These are phyloP conservation scores for Drosophila athabasca DNA, from an alignment of 1,140 invertebrate species.

Conservation along the genomic window DNA sequence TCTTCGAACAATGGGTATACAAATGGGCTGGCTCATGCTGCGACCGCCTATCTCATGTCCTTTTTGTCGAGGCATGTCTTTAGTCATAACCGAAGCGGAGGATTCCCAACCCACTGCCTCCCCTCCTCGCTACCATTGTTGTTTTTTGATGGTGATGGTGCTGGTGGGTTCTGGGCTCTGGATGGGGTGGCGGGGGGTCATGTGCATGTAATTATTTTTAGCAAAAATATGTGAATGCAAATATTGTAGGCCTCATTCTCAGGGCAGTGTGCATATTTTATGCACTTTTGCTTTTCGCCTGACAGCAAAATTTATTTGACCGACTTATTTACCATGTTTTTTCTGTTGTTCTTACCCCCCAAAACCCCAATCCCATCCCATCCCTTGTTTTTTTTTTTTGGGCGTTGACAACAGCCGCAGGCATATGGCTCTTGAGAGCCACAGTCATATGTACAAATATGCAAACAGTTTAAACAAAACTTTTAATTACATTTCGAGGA, in stretches of 20 bases:
- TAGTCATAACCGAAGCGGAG: slow-evolving; percentile 63
- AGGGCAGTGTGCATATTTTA: slow-evolving; percentile 57
- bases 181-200: slow-evolving; percentile 43
- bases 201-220: slow-evolving; percentile 79
- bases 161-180: not conserved
- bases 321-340: slow-evolving; percentile 50
- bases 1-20: not conserved
- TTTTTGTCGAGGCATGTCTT: slow-evolving; percentile 55
- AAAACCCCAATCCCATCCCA: too few species aligned
- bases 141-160: too few species aligned
- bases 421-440: slow-evolving; percentile 45
- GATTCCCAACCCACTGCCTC: too few species aligned
- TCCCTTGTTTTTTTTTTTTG: slow-evolving; percentile 1
- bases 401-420: slow-evolving; percentile 39
- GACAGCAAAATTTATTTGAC: slow-evolving; percentile 74
- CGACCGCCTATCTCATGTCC: slow-evolving; percentile 45
- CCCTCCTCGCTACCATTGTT: slow-evolving; percentile 11
- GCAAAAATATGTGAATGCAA: slow-evolving; percentile 77
- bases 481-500: slow-evolving; percentile 72
- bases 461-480: slow-evolving; percentile 68
- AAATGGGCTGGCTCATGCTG: slow-evolving; percentile 44
- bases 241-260: slow-evolving; percentile 67
- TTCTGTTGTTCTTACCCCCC: not conserved
- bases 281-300: slow-evolving; percentile 75
- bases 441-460: slow-evolving; percentile 33